Base-by-base conservation (phyloP, 2,797 vertebrate genomes). In the Anisognathus igniventris region DNA sequence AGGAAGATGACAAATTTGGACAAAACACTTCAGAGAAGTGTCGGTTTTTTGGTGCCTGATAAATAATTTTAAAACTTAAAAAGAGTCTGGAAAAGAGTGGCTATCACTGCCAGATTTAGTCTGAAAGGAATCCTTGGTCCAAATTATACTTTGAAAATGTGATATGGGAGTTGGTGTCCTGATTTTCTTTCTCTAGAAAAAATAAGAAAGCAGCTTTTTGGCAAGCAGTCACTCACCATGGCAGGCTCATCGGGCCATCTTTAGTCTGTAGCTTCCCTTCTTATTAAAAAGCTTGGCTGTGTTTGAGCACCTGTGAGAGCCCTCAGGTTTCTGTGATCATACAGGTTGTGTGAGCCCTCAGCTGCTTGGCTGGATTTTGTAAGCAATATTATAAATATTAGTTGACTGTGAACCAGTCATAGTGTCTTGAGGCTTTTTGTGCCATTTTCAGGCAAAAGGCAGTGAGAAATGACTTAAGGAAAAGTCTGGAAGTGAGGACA, bases 151-250 rank as follows among this genome's bases (percentile, higher is more conserved):
- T 53, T 53, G 14, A 47, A 87, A 48, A 53, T 17, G 4, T 21
- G 1, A 20, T 71, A 7, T 2, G 7, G 30, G 35, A 48, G 20
- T 62, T 70, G 33, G 33, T 47, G 40, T 51, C 20, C 60, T 61
- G 28, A 1, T 74, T 85, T 54, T 50, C 33, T 83, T 75, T 67
- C 37, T 75, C 37, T 25, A 64, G 25, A 33, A 39, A 30, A 88
- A 88, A 66, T 39, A 6, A 33, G 73, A 70, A 37, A 67, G 31
- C 39, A 86, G 28, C 51, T 77, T 77, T 48, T 24, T 3, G 4
- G 57, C 14, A 42, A 37, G 33, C 25, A n/a, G 24, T 45, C 15
- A 28, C 30, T 81, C n/a, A 48, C 0, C 27, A 48, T 0, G 0
- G 47, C 25, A 50, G 45, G 47, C 42, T 27, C 2, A 12, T 42